Evolutionary conservation across 2,113 vertebrate genomes (phyloP).

Genomic region (Callionymus lyra): DNA sequence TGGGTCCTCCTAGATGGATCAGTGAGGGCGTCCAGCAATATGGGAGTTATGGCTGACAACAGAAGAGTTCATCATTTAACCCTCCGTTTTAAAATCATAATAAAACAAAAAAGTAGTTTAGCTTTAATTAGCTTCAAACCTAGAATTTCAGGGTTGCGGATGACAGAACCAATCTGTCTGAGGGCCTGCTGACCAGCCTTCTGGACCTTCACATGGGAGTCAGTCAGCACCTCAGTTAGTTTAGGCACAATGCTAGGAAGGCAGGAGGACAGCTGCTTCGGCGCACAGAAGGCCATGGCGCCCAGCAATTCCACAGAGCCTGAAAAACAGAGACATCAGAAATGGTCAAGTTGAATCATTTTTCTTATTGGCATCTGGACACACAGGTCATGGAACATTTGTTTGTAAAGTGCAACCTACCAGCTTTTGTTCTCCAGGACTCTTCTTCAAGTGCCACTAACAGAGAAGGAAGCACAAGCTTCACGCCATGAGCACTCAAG

Average conservation of each 20-base stretch:
- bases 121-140: slow-evolving; percentile 61
- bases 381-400: too few relatives aligned
- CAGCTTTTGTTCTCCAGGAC: slow-evolving; percentile 98
- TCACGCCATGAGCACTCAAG: slow-evolving; percentile 94
- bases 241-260: slow-evolving; percentile 97
- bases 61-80: neutral
- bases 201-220: slow-evolving; percentile 97
- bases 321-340: slow-evolving; percentile 31
- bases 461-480: slow-evolving; percentile 91
- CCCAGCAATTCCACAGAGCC: slow-evolving; percentile 94
- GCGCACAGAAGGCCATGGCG: slow-evolving; percentile 95
- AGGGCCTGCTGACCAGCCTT: slow-evolving; percentile 95
- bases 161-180: slow-evolving; percentile 91
- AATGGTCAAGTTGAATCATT: too few relatives aligned
- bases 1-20: slow-evolving; percentile 92
- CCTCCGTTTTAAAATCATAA: neutral
- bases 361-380: too few relatives aligned
- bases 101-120: neutral
- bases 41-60: slow-evolving; percentile 83
- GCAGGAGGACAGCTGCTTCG: slow-evolving; percentile 95
- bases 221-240: slow-evolving; percentile 92
- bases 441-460: slow-evolving; percentile 93
- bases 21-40: slow-evolving; percentile 90
- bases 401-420: slow-evolving; percentile 57
- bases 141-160: slow-evolving; percentile 94